These are phyloP conservation scores for Coptotermes formosanus DNA, from an alignment of 1,140 invertebrate species.

Conservation along the genomic window DNA sequence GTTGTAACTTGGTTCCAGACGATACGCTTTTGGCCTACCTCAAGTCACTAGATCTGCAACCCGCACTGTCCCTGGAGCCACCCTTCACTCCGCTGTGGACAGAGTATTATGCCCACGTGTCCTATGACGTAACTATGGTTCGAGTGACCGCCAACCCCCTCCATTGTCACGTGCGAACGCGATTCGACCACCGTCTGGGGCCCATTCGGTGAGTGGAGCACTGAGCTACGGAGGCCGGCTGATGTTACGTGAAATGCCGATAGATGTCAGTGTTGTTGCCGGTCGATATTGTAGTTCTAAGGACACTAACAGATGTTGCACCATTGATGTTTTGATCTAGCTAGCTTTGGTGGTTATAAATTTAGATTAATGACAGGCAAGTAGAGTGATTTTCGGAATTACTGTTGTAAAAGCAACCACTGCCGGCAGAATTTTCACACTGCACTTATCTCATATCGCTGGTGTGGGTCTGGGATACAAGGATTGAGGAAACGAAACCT, in stretches of 20 bases:
- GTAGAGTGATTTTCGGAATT: too few relatives aligned
- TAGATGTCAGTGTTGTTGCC: background rate
- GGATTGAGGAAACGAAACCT: too few relatives aligned
- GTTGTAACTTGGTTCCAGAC: constrained; percentile 21
- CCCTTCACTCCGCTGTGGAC: constrained; percentile 31
- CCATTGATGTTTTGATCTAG: too few relatives aligned
- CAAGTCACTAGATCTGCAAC: background rate
- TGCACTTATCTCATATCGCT: too few relatives aligned
- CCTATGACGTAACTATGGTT: constrained; percentile 29
- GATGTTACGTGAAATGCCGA: too few relatives aligned
- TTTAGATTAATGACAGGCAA: too few relatives aligned
- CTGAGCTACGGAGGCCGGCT: background rate
- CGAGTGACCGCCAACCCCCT: constrained; percentile 17
- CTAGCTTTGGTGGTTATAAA: too few relatives aligned
- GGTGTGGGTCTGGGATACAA: too few relatives aligned
- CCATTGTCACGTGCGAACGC: constrained; percentile 7
- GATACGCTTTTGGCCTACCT: background rate
- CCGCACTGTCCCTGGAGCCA: constrained; percentile 20
- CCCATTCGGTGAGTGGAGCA: constrained; percentile 6
- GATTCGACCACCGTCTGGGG: constrained; percentile 29
- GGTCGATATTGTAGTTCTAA: too few relatives aligned
- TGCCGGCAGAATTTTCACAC: too few relatives aligned
- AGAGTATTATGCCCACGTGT: constrained; percentile 22
- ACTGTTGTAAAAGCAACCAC: too few relatives aligned
- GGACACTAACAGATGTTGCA: too few relatives aligned